Percentiles rank a stretch among this genome's conserved stretches.
Conservation (phyloP, 2,113 vertebrate genomes). For the Ophthalmolycus amberensis region DNA sequence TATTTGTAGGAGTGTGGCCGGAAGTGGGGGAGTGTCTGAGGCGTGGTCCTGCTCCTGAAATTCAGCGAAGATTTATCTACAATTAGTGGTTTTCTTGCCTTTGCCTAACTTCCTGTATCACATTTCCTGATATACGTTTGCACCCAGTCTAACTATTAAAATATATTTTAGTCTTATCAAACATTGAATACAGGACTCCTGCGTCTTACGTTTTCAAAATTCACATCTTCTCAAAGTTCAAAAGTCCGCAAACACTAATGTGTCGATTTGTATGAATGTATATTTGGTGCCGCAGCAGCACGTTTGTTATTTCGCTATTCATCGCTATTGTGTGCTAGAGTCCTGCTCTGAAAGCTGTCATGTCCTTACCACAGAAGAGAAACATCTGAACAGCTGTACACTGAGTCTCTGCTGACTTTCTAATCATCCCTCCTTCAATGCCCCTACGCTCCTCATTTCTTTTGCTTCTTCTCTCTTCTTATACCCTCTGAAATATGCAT, state of each 20-base stretch:
- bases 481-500: conserved; percentile 18
- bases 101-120: too few species aligned
- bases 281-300: not conserved
- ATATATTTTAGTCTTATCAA: not conserved
- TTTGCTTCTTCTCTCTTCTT: not conserved
- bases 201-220: not conserved
- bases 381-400: conserved; percentile 16
- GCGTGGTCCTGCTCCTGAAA: too few species aligned
- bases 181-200: not conserved
- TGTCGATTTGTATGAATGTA: not conserved
- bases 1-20: too few species aligned
- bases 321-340: not conserved
- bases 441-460: conserved; percentile 4
- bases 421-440: conserved; percentile 14
- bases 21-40: too few species aligned
- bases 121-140: not conserved
- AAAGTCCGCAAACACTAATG: not conserved
- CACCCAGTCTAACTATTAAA: too few species aligned
- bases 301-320: too few species aligned
- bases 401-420: conserved; percentile 20
- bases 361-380: conserved; percentile 6
- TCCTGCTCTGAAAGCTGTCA: conserved; percentile 34
- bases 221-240: not conserved
- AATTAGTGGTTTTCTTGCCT: too few species aligned
- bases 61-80: too few species aligned